Percentiles rank a stretch among this genome's conserved stretches.
Evolutionary conservation across 2,113 vertebrate species (phyloP).

Genomic region (Menura novaehollandiae): DNA sequence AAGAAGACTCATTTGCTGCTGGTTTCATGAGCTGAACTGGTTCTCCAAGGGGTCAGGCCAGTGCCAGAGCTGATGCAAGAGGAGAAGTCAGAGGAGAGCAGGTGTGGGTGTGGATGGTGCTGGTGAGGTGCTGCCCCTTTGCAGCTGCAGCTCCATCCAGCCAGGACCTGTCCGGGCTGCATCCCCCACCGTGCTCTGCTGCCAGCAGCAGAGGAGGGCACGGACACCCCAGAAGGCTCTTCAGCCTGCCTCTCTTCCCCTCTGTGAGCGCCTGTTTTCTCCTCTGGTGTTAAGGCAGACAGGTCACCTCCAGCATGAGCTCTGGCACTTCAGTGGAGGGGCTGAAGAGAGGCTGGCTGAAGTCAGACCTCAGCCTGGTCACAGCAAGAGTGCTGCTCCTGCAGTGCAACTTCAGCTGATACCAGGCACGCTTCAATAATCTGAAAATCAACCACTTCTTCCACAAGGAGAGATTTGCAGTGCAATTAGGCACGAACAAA

Average conservation of each 20-base stretch:
- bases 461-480: not conserved
- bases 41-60: not conserved
- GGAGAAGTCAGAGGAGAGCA: not conserved
- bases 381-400: not conserved
- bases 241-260: not conserved
- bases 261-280: not conserved
- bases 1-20: not conserved
- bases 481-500: not conserved
- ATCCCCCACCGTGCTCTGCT: not conserved
- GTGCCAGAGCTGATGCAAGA: not conserved
- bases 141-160: not conserved
- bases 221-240: not conserved
- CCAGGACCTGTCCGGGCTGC: not conserved
- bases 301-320: not conserved
- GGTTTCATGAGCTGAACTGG: not conserved
- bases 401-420: not conserved
- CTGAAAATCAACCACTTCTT: constrained; percentile 6
- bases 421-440: not conserved
- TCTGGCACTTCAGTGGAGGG: not conserved
- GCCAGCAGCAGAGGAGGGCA: not conserved
- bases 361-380: not conserved
- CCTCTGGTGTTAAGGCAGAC: not conserved
- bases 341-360: not conserved
- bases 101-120: not conserved
- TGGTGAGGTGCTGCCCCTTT: not conserved